Base-by-base conservation (phyloP, 2,888 invertebrate genomes). In the Ormyrus thymus region DNA sequence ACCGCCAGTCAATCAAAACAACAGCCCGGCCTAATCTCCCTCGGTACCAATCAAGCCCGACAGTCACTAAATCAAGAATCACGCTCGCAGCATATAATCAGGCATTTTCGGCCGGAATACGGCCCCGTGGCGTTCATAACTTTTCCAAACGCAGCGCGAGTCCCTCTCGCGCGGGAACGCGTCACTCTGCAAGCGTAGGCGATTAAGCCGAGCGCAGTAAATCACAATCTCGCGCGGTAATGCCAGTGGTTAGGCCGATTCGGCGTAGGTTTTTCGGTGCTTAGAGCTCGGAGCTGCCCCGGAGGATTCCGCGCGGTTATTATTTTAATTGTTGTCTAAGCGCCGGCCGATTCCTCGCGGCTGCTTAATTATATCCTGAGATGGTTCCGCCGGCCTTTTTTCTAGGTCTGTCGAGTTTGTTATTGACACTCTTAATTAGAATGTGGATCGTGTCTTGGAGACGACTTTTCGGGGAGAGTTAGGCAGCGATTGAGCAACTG, bases 1-100 rank as follows among this genome's bases (percentile, higher is more conserved):
- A 29, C 61, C 53, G 53, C 66, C 2, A 66, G 46, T 68, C 75
- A 61, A 68, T 76, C 62, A 70, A 56, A 64, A 50, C 58, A 58
- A 15, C 1, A n/a, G 53, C n/a, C 48, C 15, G 48, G 29, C 6
- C 29, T 53, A 53, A 71, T 71, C 65, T 66, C 53, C 29, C 66
- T 51, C 50, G 7, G 53, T 53, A 68, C 61, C 65, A 78, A 66
- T 59, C 59, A 77, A 72, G 61, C 64, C 53, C 43, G 72, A 59
- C 46, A 51, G 66, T 59, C 66, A 7, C 71, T 78, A 72, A 78
- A 78, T 78, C 66, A 72, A 53, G 61, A 72, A 66, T 66, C 61
- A 68, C 77, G 53, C 13, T 55, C 29, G 45, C 10, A 9, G 7
- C 43, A 1, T 64, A 48, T n/a, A 68, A 53, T 50, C 59, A 61